phyloP scores from a whole-genome alignment of 2,888 invertebrate species.

The Drosophila nr. medialis region DNA sequence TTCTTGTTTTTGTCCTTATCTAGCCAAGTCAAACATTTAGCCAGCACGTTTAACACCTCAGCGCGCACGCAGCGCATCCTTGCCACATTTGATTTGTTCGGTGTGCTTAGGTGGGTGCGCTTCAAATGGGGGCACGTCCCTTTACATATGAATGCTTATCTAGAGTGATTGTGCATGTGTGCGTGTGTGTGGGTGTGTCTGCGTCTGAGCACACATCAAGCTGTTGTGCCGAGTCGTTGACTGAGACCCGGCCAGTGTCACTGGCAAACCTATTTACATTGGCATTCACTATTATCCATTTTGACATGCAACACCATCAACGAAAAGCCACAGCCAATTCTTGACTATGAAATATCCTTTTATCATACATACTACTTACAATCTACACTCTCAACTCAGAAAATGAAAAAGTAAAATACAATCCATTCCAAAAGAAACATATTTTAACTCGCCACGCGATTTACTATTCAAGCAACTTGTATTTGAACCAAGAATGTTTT shows the following conservation, averaged over 20 bases:
- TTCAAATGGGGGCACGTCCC: slow-evolving; percentile 31
- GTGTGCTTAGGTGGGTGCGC: slow-evolving; percentile 44
- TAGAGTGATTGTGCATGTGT: slow-evolving; percentile 4
- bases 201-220: slow-evolving; percentile 24
- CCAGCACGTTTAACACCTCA: slow-evolving; percentile 59
- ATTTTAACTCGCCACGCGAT: background rate
- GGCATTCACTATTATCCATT: slow-evolving; percentile 37
- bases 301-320: slow-evolving; percentile 7
- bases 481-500: too few relatives aligned
- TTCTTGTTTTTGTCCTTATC: slow-evolving; percentile 10
- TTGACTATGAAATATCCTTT: slow-evolving; percentile 15
- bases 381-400: background rate
- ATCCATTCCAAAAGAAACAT: background rate
- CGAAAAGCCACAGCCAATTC: background rate
- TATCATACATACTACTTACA: background rate
- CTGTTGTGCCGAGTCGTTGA: slow-evolving; percentile 8
- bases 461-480: too few relatives aligned
- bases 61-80: slow-evolving; percentile 38
- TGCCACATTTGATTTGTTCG: slow-evolving; percentile 69
- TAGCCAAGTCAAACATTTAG: slow-evolving; percentile 62
- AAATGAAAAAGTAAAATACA: background rate
- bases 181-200: background rate
- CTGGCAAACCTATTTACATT: slow-evolving; percentile 37
- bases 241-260: slow-evolving; percentile 27
- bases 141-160: slow-evolving; percentile 19